Evolutionary conservation across 2,888 invertebrate species (phyloP).

Genomic region (Apomyelois bistriatella): DNA sequence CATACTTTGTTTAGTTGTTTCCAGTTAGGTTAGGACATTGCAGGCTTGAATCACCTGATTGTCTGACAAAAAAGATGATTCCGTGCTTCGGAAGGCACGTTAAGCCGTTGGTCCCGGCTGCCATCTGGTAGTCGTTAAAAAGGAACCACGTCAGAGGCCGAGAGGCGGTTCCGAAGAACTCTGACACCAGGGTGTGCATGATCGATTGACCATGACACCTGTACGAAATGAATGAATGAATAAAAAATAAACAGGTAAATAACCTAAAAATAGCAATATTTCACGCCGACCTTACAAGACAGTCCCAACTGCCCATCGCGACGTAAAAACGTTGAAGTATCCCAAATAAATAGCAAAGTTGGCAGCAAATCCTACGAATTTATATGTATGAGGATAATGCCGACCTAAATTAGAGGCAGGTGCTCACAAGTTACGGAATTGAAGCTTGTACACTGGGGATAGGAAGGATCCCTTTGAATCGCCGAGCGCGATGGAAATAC

Average conservation of each 20-base stretch:
- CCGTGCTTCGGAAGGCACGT: too few species aligned
- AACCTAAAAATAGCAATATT: not conserved
- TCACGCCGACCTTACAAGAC: not conserved
- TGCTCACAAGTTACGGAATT: constrained; percentile 39
- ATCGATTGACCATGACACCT: too few species aligned
- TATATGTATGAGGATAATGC: constrained; percentile 60
- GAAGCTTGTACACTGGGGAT: constrained; percentile 37
- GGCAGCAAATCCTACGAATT: constrained; percentile 42
- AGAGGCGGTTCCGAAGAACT: too few species aligned
- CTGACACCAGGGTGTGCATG: too few species aligned
- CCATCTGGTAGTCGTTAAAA: too few species aligned
- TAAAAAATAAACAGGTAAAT: not conserved
- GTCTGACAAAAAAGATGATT: too few species aligned
- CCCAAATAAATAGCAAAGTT: constrained; percentile 21
- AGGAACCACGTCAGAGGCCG: too few species aligned
- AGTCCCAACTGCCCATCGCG: not conserved
- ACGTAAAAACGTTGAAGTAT: not conserved
- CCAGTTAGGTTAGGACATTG: too few species aligned
- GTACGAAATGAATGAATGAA: too few species aligned
- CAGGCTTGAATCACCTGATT: too few species aligned
- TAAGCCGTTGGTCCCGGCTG: too few species aligned
- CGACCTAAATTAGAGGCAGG: constrained; percentile 54
- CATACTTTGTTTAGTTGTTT: too few species aligned
- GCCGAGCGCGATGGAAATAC: constrained; percentile 17
- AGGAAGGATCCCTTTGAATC: constrained; percentile 33